Evolutionary conservation across 2,888 invertebrate genomes (phyloP), one percentile per base, ranked within the genome.

Genomic region (Lymantria dispar): DNA sequence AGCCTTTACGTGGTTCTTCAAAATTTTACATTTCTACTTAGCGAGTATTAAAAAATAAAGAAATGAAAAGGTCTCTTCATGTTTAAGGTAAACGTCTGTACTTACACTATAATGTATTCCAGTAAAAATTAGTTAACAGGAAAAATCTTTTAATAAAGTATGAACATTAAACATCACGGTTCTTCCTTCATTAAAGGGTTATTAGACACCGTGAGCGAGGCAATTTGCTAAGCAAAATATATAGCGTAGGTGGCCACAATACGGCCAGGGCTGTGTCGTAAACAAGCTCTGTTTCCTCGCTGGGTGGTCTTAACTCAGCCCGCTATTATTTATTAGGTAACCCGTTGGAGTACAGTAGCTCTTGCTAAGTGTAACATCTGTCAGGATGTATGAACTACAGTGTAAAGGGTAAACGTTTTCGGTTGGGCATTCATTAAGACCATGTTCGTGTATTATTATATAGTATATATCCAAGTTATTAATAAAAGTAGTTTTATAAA

Each of bases 161-260:
- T 56, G 49, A 61, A 60, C 50, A 66, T 66, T 64, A 64, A 69
- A 66, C 64, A 66, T 60, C 59, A 62, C 43, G 59, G 64, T 68
- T 65, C 68, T 78, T 70, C 78, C 82, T 88, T 89, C 85, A 88
- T 90, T 89, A 90, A 87, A 83, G 84, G 85, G 86, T 88, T 88
- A 88, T 87, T 87, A 90, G 87, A 86, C 85, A 84, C 85, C 75
- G 70, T 69, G 76, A 80, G 81, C 83, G 75, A 80, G 78, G 82
- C 86, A 90, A 90, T 89, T 90, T 90, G 90, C 88, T 87, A 80
- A 86, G 86, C 83, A 85, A 87, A 89, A 89, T 86, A 83, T 88
- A 87, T 83, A 76, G 83, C 82, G 85, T 86, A 85, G 88, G 87
- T 87, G 87, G 76, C 82, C 85, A 85, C 82, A 82, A 83, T 83